Evolutionary conservation across 1,140 invertebrate genomes (phyloP).

Genomic region (Thaumetopoea pityocampa): DNA sequence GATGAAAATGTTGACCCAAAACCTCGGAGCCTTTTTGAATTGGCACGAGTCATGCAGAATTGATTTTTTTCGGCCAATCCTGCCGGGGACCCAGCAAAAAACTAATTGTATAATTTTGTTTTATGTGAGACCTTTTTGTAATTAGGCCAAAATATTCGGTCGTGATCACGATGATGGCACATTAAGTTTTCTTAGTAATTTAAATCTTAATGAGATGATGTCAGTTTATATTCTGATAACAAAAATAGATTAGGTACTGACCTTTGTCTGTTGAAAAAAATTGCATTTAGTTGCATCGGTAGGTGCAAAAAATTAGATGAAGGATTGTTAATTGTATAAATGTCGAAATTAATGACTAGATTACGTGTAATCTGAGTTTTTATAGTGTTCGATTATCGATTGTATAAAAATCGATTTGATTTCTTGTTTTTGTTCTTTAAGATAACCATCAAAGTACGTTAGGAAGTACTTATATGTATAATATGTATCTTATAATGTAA

Average conservation of each 20-base stretch:
- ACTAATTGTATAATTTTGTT: constrained; percentile 36
- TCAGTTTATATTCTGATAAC: constrained; percentile 29
- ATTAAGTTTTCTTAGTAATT: constrained; percentile 36
- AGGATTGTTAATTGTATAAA: constrained; percentile 11
- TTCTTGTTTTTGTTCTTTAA: too few species aligned
- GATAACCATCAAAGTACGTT: too few species aligned
- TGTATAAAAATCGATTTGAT: too few species aligned
- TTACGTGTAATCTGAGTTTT: too few species aligned
- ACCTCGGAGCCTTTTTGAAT: constrained; percentile 23
- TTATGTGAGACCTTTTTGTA: constrained; percentile 34
- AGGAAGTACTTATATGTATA: too few species aligned
- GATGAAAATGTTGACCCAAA: constrained; percentile 17
- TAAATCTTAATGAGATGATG: constrained; percentile 45
- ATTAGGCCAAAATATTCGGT: constrained; percentile 32
- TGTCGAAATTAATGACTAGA: constrained; percentile 2
- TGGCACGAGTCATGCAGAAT: constrained; percentile 44
- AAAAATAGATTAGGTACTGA: constrained; percentile 29
- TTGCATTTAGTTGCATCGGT: constrained; percentile 6
- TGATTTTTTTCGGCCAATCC: constrained; percentile 48
- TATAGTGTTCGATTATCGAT: too few species aligned
- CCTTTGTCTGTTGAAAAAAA: constrained; percentile 17
- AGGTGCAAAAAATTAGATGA: constrained; percentile 3
- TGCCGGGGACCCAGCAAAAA: constrained; percentile 35
- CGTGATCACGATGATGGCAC: constrained; percentile 17
- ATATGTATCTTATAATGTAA: too few species aligned